A percentile compares a stretch with the other conserved stretches of the same genome.
Evolutionary conservation across 1,140 invertebrate species (phyloP).

Genomic region (Pararge aegeria): DNA sequence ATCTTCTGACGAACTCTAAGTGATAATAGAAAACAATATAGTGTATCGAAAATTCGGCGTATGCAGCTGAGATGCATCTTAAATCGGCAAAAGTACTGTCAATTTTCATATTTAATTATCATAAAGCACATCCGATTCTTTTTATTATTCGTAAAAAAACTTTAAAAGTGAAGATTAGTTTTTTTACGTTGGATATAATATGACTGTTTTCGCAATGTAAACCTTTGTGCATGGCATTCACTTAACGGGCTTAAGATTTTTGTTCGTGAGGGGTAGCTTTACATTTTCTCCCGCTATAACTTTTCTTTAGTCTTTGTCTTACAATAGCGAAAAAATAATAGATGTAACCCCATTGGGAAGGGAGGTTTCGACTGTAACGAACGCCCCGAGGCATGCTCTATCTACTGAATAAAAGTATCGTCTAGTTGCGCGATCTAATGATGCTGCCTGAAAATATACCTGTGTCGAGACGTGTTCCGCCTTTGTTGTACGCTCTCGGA

Average conservation of each 20-base stretch:
- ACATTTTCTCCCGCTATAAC: no score
- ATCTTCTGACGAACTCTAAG: no score
- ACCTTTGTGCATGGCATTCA: not conserved
- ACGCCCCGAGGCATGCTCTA: conserved; percentile 46
- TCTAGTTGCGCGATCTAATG: conserved; percentile 43
- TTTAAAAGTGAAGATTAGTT: no score
- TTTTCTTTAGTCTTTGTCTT: conserved; percentile 9
- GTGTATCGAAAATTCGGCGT: no score
- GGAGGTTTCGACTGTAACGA: conserved; percentile 52
- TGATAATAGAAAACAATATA: no score
- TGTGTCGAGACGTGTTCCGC: conserved; percentile 32
- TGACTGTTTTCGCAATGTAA: no score
- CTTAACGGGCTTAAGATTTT: not conserved
- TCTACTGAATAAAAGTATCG: conserved; percentile 50
- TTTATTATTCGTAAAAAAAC: no score
- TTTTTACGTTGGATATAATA: no score
- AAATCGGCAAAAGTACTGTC: no score
- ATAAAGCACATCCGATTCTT: no score
- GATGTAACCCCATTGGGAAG: conserved; percentile 26
- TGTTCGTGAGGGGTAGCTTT: not conserved
- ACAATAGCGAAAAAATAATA: conserved; percentile 27
- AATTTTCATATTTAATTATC: no score
- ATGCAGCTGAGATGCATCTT: no score
- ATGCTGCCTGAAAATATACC: conserved; percentile 39
- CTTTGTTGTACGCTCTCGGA: conserved; percentile 42